A percentile compares a stretch with the other conserved stretches of the same genome.
phyloP scores from a whole-genome alignment of 2,113 vertebrate genomes.

The Scalopus aquaticus region DNA sequence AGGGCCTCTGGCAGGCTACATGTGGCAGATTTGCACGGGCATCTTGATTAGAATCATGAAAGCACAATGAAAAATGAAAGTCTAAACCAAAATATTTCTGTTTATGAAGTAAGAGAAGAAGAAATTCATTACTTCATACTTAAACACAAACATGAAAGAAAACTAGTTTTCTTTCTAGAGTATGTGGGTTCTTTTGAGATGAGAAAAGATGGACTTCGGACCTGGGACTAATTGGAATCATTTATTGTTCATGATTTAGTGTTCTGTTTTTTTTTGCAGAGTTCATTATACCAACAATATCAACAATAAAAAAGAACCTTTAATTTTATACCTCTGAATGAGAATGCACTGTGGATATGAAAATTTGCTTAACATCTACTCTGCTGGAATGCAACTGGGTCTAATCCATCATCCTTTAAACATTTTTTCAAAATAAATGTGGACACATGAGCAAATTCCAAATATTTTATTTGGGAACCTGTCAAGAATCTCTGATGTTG shows the following conservation, averaged over 20 bases:
- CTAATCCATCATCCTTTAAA: not conserved
- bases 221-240: not conserved
- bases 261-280: not conserved
- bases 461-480: not conserved
- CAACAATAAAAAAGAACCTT: not conserved
- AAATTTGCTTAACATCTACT: not conserved
- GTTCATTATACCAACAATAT: not conserved
- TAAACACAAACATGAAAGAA: not conserved
- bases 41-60: not conserved
- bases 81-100: not conserved
- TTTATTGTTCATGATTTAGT: not conserved
- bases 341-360: not conserved
- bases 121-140: not conserved
- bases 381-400: not conserved
- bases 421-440: not conserved
- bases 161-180: not conserved
- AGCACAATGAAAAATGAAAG: conserved; percentile 22
- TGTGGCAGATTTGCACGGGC: not conserved
- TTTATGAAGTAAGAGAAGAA: conserved; percentile 11
- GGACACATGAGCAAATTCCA: conserved; percentile 1
- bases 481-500: not conserved
- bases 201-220: conserved; percentile 1
- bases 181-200: not conserved
- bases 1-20: not conserved
- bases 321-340: not conserved